These are phyloP conservation scores for Hesperophylax magnus DNA, from an alignment of 1,140 invertebrate species.

Conservation along the genomic window DNA sequence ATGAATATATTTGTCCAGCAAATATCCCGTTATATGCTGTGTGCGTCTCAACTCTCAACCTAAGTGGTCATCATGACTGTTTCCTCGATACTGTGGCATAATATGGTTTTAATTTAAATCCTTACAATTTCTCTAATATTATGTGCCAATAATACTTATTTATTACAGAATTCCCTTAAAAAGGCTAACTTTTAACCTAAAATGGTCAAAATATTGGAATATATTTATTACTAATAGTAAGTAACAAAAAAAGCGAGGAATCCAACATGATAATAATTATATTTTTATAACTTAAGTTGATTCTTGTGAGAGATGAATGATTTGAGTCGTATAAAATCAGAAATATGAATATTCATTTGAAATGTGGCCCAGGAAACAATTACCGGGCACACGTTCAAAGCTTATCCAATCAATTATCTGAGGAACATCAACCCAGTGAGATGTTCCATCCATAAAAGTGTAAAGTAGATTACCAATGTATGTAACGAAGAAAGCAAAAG, in stretches of 20 bases:
- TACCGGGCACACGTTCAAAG: too few species aligned
- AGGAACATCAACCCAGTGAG: too few species aligned
- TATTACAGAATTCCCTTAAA: slow-evolving; percentile 36
- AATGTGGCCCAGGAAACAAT: too few species aligned
- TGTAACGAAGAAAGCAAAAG: slow-evolving; percentile 2
- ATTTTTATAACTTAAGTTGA: background rate
- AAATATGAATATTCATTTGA: too few species aligned
- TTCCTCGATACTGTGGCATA: background rate
- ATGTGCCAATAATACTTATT: slow-evolving; percentile 39
- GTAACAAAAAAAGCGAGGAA: slow-evolving; percentile 28
- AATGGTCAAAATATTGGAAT: slow-evolving; percentile 38
- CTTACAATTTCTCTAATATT: slow-evolving; percentile 8
- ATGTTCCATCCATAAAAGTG: background rate
- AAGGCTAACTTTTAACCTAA: slow-evolving; percentile 34
- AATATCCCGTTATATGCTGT: slow-evolving; percentile 49
- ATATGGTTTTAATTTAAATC: slow-evolving; percentile 5
- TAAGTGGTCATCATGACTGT: background rate
- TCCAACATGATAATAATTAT: slow-evolving; percentile 3
- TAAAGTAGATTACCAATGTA: background rate
- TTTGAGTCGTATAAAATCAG: too few species aligned
- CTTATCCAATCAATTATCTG: too few species aligned
- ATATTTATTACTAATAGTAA: slow-evolving; percentile 30
- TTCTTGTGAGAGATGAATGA: too few species aligned
- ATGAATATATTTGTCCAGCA: slow-evolving; percentile 54
- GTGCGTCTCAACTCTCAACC: slow-evolving; percentile 43